Conservation (phyloP, 2,113 vertebrate species). For the Cyanoliseus patagonus region DNA sequence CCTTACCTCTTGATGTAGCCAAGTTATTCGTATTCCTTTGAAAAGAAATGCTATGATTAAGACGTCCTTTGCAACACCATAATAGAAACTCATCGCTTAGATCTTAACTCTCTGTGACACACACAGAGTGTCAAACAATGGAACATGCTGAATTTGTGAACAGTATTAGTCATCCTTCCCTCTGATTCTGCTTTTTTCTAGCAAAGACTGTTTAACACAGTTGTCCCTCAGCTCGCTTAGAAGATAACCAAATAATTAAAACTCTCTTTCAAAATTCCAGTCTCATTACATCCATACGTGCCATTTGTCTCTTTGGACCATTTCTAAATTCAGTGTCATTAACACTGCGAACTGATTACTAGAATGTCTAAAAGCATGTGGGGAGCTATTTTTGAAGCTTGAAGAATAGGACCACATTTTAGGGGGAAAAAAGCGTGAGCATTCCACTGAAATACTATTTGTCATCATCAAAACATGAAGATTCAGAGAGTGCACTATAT, state of each 20-base stretch:
- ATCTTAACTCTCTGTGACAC: neutral
- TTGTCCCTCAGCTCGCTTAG: neutral
- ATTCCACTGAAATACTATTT: neutral
- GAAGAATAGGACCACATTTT: neutral
- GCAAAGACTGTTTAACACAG: neutral
- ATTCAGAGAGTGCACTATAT: neutral
- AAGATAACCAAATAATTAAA: constrained; percentile 1
- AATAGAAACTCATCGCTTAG: neutral
- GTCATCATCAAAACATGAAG: neutral
- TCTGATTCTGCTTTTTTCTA: neutral
- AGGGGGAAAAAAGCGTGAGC: neutral
- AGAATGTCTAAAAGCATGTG: neutral
- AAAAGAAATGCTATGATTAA: neutral
- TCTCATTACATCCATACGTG: neutral
- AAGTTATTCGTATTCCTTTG: neutral
- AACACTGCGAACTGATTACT: neutral
- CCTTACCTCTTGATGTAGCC: neutral
- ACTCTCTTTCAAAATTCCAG: constrained; percentile 27
- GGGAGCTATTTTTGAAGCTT: neutral
- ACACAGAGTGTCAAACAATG: neutral
- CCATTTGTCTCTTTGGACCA: neutral
- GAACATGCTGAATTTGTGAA: neutral
- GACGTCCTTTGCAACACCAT: neutral
- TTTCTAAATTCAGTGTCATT: constrained; percentile 6
- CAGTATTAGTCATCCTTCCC: neutral